Base-by-base conservation (phyloP, 2,888 invertebrate genomes). In the Cyaniris semiargus region DNA sequence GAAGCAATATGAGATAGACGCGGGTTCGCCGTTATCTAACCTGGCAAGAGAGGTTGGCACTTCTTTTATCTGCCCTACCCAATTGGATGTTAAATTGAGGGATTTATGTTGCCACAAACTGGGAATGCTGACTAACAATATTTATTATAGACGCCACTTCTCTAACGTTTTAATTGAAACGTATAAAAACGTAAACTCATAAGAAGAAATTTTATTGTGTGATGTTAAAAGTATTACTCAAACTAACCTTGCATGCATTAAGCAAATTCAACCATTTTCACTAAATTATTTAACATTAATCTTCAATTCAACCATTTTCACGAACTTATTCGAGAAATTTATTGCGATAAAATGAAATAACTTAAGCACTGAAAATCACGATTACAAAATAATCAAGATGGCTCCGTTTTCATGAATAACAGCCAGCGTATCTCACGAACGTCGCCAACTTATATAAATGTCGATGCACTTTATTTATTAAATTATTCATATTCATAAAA, bases 11-110 rank as follows among this genome's bases (percentile, higher is more conserved):
- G 71, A 72, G 72, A 77, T 77, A 77, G 44, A 76, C 56, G 34
- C 76, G 71, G 3, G 76, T 71, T 38, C 76, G 60, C 66, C 58
- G 38, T 66, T 78, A 76, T 78, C 72, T 78, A 78, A 60, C 76
- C 76, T 76, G 78, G 78, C 78, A 71, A 78, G 78, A 78, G 77
- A 77, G 76, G 72, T 78, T 76, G 76, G 72, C 71, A 76, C 76
- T 78, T 76, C 78, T 70, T 78, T 78, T 76, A 78, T 78, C 76
- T 72, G 53, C 56, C 53, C 76, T 44, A 18, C 77, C 71, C 56
- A 56, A 72, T 58, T 27, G 77, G 72, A 72, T 77, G 77, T 72
- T 44, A 77, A 60, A 77, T 72, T 77, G 72, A 72, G 72, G 60
- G 74, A 72, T 77, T 72, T 74, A 72, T 58, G 58, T 77, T 77